phyloP scores from a whole-genome alignment of 2,888 invertebrate species.

The Cyrtodaria siliqua region DNA sequence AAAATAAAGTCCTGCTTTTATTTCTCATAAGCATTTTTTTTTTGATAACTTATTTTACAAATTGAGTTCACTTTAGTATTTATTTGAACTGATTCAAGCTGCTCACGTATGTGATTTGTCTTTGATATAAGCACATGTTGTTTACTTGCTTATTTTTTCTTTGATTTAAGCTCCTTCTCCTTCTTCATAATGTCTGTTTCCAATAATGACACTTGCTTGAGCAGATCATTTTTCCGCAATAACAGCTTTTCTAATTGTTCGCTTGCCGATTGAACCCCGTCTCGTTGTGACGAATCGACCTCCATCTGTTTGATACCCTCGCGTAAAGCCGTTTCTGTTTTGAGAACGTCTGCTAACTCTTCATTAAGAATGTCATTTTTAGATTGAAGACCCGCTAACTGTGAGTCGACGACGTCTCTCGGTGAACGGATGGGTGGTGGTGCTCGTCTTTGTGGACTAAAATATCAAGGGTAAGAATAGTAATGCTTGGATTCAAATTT shows the following conservation, averaged over 20 bases:
- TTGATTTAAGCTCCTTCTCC: conserved; percentile 75
- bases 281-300: conserved; percentile 42
- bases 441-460: conserved; percentile 64
- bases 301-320: conserved; percentile 74
- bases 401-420: conserved; percentile 73
- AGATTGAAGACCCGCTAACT: conserved; percentile 75
- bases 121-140: no score
- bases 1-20: no score
- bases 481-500: no score
- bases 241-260: conserved; percentile 71
- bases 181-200: conserved; percentile 78
- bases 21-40: no score
- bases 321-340: conserved; percentile 72
- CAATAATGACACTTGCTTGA: conserved; percentile 71
- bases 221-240: conserved; percentile 70
- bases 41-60: no score
- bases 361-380: conserved; percentile 76
- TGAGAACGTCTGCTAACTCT: conserved; percentile 72
- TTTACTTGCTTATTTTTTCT: conserved; percentile 47
- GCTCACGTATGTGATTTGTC: no score
- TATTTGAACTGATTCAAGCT: no score
- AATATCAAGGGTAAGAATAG: no score
- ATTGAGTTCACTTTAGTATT: no score
- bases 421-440: conserved; percentile 66
- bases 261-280: conserved; percentile 39